Percentiles rank a stretch among this genome's conserved stretches.
phyloP scores from a whole-genome alignment of 1,140 invertebrate genomes.

The Steinernema feltiae region DNA sequence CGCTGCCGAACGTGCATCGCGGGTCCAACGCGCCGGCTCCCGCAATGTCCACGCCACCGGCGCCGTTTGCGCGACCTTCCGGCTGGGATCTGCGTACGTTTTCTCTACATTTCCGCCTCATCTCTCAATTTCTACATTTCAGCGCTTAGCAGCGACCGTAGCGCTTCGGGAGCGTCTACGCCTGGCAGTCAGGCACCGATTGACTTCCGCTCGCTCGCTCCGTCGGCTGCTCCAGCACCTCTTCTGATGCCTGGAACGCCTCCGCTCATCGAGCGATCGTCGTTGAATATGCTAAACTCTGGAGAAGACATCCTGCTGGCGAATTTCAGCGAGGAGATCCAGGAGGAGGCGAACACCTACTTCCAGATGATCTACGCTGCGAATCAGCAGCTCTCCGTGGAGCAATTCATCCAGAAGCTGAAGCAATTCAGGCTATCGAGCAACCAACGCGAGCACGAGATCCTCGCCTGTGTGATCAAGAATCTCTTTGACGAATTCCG shows the following conservation, averaged over 20 bases:
- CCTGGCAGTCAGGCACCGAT: not conserved
- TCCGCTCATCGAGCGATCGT: slow-evolving; percentile 19
- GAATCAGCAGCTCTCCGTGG: slow-evolving; percentile 66
- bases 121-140: not conserved
- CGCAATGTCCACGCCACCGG: not conserved
- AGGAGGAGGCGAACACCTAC: slow-evolving; percentile 94
- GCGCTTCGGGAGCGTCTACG: not conserved
- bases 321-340: slow-evolving; percentile 79
- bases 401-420: slow-evolving; percentile 70
- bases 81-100: not conserved
- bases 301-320: slow-evolving; percentile 13
- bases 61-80: not conserved
- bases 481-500: slow-evolving; percentile 97
- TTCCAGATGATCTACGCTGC: slow-evolving; percentile 97
- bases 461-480: slow-evolving; percentile 92
- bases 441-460: slow-evolving; percentile 62
- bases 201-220: slow-evolving; percentile 11
- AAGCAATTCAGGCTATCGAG: slow-evolving; percentile 88
- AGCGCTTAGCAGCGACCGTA: not conserved
- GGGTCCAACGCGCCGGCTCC: not conserved
- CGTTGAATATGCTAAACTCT: too few relatives aligned
- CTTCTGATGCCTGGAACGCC: slow-evolving; percentile 60
- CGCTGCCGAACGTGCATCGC: not conserved
- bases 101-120: not conserved
- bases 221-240: slow-evolving; percentile 67